Evolutionary conservation across 1,140 invertebrate genomes (phyloP).

Genomic region (Trachymyrmex cornetzi): DNA sequence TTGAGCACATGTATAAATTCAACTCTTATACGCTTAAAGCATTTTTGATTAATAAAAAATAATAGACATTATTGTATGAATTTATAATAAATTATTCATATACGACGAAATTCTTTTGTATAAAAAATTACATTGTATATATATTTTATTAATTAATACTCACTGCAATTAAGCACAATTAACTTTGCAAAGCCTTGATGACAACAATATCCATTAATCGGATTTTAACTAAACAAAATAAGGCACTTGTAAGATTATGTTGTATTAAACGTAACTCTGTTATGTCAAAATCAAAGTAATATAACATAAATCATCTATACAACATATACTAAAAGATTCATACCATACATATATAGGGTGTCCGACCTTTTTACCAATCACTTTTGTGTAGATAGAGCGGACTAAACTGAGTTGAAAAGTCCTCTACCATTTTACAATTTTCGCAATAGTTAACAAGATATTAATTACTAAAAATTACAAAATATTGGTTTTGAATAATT

Average conservation of each 20-base stretch:
- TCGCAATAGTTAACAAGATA: no score
- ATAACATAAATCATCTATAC: conserved; percentile 6
- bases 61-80: not conserved
- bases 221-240: not conserved
- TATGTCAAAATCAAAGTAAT: conserved; percentile 39
- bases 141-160: conserved; percentile 26
- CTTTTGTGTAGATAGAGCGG: no score
- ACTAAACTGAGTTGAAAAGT: no score
- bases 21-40: not conserved
- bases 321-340: not conserved
- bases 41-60: not conserved
- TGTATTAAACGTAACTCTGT: not conserved
- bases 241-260: conserved; percentile 9
- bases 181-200: conserved; percentile 28
- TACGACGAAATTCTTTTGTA: conserved; percentile 41
- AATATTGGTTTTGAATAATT: no score
- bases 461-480: no score
- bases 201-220: not conserved
- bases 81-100: not conserved
- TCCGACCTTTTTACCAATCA: no score
- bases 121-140: conserved; percentile 55
- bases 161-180: not conserved
- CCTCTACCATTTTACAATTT: no score
- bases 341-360: conserved; percentile 13
- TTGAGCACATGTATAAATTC: not conserved